Evolutionary conservation across 64 coral and sea anemone genomes (phyloP).

Genomic region (Actinia tenebrosa): DNA sequence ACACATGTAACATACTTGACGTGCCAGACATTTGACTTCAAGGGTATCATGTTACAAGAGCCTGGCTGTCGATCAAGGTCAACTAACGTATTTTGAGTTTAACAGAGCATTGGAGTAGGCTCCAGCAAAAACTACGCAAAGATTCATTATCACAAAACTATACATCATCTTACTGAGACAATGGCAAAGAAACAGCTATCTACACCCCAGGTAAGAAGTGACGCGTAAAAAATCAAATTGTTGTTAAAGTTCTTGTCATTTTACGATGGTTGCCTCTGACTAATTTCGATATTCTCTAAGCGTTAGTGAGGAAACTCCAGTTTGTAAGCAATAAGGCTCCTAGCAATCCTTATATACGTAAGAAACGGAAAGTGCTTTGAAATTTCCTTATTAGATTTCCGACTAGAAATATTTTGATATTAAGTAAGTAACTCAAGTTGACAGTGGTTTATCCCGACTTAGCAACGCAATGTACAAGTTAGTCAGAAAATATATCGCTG

Average conservation of each 20-base stretch:
- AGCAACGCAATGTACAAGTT: no score
- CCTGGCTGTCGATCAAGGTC: neutral
- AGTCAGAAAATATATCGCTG: no score
- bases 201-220: neutral
- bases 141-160: neutral
- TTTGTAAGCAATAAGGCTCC: neutral
- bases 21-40: neutral
- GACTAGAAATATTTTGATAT: neutral
- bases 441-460: no score
- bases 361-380: constrained; percentile 6
- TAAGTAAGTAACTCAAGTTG: no score
- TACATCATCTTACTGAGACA: neutral
- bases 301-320: neutral
- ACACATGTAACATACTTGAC: neutral
- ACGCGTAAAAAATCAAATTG: neutral
- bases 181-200: neutral
- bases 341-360: neutral
- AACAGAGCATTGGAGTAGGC: neutral
- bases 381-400: neutral
- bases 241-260: neutral
- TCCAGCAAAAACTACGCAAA: neutral
- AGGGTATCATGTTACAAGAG: neutral
- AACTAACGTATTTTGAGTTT: neutral
- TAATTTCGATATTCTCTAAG: no score
- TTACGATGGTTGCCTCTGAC: neutral